These are phyloP conservation scores for Drosophila affinis DNA, from an alignment of 2,888 invertebrate species.

Conservation along the genomic window DNA sequence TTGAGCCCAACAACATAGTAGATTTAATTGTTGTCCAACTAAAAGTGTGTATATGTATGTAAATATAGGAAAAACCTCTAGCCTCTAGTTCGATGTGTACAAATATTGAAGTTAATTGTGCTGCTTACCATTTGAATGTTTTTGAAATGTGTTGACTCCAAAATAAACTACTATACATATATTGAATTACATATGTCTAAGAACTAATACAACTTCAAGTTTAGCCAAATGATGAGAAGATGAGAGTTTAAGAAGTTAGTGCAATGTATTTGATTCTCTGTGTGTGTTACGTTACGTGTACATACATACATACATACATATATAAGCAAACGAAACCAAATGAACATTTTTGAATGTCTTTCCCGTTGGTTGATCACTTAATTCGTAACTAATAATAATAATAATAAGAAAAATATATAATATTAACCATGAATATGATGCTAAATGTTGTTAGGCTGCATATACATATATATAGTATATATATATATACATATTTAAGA, in stretches of 20 bases:
- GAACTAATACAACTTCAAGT: conserved; percentile 2
- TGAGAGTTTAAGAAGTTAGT: conserved; percentile 39
- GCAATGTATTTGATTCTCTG: conserved; percentile 47
- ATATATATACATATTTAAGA: conserved; percentile 34
- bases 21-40: conserved; percentile 69
- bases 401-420: conserved; percentile 2
- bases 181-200: conserved; percentile 14
- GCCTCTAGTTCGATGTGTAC: conserved; percentile 25
- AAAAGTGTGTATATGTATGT: conserved; percentile 28
- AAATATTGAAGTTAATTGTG: conserved; percentile 46
- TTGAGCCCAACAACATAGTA: conserved; percentile 80
- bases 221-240: conserved; percentile 66
- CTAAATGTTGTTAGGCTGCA: conserved; percentile 65
- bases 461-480: conserved; percentile 18
- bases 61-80: conserved; percentile 8
- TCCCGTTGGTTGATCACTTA: no score
- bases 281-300: conserved; percentile 62
- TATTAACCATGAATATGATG: conserved; percentile 12
- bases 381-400: background rate
- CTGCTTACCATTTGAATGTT: conserved; percentile 28
- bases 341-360: no score
- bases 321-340: no score
- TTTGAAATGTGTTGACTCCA: conserved; percentile 6
- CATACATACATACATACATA: conserved; percentile 30
- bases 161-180: no score